A percentile compares a stretch with the other conserved stretches of the same genome.
These are phyloP conservation scores for Anniella stebbinsi DNA, from an alignment of 2,797 vertebrate species.

Conservation along the genomic window DNA sequence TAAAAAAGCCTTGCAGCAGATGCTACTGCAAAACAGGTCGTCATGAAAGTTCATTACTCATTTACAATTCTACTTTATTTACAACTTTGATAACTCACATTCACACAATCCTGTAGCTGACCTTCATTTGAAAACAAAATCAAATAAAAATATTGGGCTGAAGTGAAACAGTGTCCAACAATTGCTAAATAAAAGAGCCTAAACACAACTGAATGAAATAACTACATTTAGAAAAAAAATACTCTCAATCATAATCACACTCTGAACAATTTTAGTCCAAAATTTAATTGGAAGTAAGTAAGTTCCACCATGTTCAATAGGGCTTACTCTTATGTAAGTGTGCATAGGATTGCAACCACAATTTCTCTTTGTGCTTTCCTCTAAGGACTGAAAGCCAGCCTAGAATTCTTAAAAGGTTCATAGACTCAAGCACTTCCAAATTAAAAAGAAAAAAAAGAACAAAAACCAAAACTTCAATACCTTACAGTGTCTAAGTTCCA, in stretches of 20 bases:
- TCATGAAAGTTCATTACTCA: neutral
- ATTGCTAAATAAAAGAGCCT: slow-evolving; percentile 7
- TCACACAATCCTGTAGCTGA: slow-evolving; percentile 16
- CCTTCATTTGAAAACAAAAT: slow-evolving; percentile 28
- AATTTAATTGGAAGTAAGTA: neutral
- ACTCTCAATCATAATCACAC: neutral
- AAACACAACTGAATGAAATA: neutral
- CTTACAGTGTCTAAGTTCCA: slow-evolving; percentile 98
- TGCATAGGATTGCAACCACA: neutral
- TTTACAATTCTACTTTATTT: neutral
- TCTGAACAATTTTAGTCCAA: neutral
- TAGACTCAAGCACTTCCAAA: slow-evolving; percentile 44
- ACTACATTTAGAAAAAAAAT: slow-evolving; percentile 1
- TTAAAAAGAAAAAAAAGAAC: neutral
- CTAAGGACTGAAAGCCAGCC: slow-evolving; percentile 51
- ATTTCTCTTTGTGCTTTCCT: slow-evolving; percentile 24
- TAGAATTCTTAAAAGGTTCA: slow-evolving; percentile 54
- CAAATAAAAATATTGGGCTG: neutral
- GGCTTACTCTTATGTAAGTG: neutral
- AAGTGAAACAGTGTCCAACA: slow-evolving; percentile 17
- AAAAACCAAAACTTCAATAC: slow-evolving; percentile 81
- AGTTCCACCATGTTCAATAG: neutral
- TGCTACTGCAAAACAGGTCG: neutral
- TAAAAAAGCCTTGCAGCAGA: neutral
- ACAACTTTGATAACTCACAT: slow-evolving; percentile 5